Conservation (phyloP, 1,140 invertebrate species). For the Lucilia cuprina region DNA sequence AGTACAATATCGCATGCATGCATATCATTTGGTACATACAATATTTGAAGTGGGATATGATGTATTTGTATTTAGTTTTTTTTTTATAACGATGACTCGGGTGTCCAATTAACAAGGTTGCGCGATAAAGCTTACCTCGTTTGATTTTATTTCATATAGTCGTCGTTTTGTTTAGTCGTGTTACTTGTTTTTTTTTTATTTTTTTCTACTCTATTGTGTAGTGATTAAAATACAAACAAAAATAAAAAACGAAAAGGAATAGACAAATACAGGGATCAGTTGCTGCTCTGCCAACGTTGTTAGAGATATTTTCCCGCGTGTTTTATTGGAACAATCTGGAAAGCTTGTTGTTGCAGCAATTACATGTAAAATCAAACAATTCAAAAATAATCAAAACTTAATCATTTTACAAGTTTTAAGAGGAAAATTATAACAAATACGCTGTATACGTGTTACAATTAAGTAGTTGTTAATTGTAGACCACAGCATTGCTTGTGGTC, state of each 20-base stretch:
- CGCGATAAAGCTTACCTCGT: conserved; percentile 38
- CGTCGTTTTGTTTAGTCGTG: conserved; percentile 24
- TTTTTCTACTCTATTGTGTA: not conserved
- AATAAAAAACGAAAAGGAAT: not conserved
- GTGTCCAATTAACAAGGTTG: conserved; percentile 33
- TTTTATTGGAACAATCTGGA: conserved; percentile 33
- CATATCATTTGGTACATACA: conserved; percentile 7
- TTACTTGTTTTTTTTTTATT: conserved; percentile 29
- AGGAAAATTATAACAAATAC: too few relatives aligned
- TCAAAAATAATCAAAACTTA: too few relatives aligned
- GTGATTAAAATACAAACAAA: conserved; percentile 5
- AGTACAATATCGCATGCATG: conserved; percentile 1
- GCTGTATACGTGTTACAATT: too few relatives aligned
- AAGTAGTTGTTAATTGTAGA: too few relatives aligned
- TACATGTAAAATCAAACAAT: too few relatives aligned
- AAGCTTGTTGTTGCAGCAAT: not conserved
- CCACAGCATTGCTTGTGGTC: too few relatives aligned
- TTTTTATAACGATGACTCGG: not conserved
- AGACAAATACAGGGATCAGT: not conserved
- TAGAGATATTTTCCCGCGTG: conserved; percentile 29
- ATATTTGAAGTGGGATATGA: too few relatives aligned
- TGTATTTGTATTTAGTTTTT: conserved; percentile 2
- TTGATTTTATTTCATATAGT: not conserved
- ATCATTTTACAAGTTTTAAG: too few relatives aligned
- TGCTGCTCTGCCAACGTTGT: not conserved